These are phyloP conservation scores for Cetoscarus ocellatus DNA, from an alignment of 2,797 vertebrate species.

Conservation along the genomic window DNA sequence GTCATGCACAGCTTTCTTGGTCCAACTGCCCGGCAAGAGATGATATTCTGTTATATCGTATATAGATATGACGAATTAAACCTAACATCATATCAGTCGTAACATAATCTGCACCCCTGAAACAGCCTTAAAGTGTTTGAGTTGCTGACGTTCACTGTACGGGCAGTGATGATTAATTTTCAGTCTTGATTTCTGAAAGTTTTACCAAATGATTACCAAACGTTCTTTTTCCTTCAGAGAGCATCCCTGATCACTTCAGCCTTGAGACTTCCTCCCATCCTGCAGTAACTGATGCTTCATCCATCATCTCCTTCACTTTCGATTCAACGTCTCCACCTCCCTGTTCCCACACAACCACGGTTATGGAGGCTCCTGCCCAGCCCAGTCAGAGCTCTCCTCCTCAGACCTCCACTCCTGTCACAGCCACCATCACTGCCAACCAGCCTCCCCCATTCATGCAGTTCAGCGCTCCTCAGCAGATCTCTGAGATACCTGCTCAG, in stretches of 20 bases:
- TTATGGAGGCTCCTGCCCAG: constrained; percentile 79
- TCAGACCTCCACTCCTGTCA: constrained; percentile 79
- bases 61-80: too few relatives aligned
- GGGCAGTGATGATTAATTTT: constrained; percentile 1
- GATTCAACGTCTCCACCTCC: constrained; percentile 84
- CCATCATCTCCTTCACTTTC: constrained; percentile 87
- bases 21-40: too few relatives aligned
- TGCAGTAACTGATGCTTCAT: constrained; percentile 78
- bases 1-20: too few relatives aligned
- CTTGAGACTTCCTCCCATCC: constrained; percentile 83
- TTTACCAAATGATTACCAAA: too few relatives aligned
- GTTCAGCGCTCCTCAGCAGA: constrained; percentile 81
- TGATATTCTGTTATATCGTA: too few relatives aligned
- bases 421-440: constrained; percentile 76
- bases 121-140: background rate
- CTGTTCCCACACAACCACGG: constrained; percentile 83
- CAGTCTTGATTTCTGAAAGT: too few relatives aligned
- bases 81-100: too few relatives aligned
- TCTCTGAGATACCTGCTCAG: constrained; percentile 82
- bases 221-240: constrained; percentile 76
- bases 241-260: constrained; percentile 87
- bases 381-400: constrained; percentile 73
- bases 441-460: constrained; percentile 80
- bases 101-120: too few relatives aligned
- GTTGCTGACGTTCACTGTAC: background rate